Percentiles rank a stretch among this genome's conserved stretches.
phyloP scores from a whole-genome alignment of 2,113 vertebrate species.

The Stomatorhinus ivindoensis region DNA sequence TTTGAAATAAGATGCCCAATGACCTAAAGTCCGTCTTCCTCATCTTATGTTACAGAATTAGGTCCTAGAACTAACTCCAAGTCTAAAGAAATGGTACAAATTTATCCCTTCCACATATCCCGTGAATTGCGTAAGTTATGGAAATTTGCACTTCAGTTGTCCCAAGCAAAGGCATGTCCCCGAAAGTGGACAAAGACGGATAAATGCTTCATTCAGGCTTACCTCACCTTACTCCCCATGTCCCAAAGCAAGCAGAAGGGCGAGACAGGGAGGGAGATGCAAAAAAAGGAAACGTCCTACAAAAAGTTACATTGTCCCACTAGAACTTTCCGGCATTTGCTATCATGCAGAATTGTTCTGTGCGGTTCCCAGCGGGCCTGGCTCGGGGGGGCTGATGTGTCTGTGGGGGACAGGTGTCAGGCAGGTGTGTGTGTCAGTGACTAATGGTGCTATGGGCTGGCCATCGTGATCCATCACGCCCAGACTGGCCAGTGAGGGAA shows the following conservation, averaged over 20 bases:
- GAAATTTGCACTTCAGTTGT: neutral
- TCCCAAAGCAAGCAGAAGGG: neutral
- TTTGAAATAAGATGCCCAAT: neutral
- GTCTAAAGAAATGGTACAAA: neutral
- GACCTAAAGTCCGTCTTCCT: neutral
- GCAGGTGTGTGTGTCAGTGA: slow-evolving; percentile 82
- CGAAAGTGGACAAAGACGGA: slow-evolving; percentile 2
- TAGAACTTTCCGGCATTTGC: slow-evolving; percentile 51
- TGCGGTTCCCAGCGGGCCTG: slow-evolving; percentile 60
- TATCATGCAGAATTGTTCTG: slow-evolving; percentile 57
- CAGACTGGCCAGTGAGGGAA: slow-evolving; percentile 69
- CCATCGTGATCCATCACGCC: slow-evolving; percentile 91
- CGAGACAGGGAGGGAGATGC: slow-evolving; percentile 3
- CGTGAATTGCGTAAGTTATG: neutral
- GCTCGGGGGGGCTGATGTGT: slow-evolving; percentile 59
- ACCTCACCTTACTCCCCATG: neutral
- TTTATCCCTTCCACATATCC: neutral
- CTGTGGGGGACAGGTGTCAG: slow-evolving; percentile 77
- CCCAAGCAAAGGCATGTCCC: neutral
- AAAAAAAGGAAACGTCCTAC: slow-evolving; percentile 45
- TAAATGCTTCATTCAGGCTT: neutral
- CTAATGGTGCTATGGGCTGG: slow-evolving; percentile 94
- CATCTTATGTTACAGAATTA: neutral
- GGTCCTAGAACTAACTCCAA: neutral
- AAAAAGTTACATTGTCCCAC: slow-evolving; percentile 46